phyloP scores from a whole-genome alignment of 2,888 invertebrate species.

The Drosophila mulleri region DNA sequence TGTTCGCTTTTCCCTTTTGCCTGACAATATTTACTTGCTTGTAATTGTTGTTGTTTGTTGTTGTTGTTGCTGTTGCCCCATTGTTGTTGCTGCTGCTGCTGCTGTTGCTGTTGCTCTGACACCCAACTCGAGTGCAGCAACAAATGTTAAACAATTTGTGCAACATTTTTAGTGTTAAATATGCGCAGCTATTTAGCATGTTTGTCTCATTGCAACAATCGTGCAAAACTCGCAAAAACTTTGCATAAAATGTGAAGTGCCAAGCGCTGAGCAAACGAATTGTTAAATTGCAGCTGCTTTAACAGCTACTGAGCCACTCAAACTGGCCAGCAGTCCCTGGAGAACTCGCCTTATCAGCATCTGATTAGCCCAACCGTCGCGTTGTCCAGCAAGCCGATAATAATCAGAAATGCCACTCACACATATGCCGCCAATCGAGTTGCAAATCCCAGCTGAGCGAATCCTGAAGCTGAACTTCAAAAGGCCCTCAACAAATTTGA shows the following conservation, averaged over 20 bases:
- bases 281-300: background rate
- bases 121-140: slow-evolving; percentile 25
- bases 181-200: slow-evolving; percentile 51
- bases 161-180: slow-evolving; percentile 46
- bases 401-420: slow-evolving; percentile 54
- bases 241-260: background rate
- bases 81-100: slow-evolving; percentile 11
- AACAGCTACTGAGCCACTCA: slow-evolving; percentile 37
- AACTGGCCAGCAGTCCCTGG: slow-evolving; percentile 29
- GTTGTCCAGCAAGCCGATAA: slow-evolving; percentile 50
- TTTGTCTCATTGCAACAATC: slow-evolving; percentile 22
- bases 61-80: slow-evolving; percentile 17
- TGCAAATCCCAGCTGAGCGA: slow-evolving; percentile 1
- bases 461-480: slow-evolving; percentile 28
- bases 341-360: slow-evolving; percentile 36
- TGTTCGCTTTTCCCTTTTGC: slow-evolving; percentile 12
- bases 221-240: slow-evolving; percentile 9
- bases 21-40: slow-evolving; percentile 42
- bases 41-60: slow-evolving; percentile 4
- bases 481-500: slow-evolving; percentile 32
- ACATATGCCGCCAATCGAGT: slow-evolving; percentile 12
- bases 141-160: slow-evolving; percentile 47
- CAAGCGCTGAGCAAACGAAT: slow-evolving; percentile 6
- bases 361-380: slow-evolving; percentile 52
- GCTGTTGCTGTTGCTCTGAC: slow-evolving; percentile 1